Base-by-base conservation (phyloP, 2,888 invertebrate genomes). In the Hypomecis punctinalis region DNA sequence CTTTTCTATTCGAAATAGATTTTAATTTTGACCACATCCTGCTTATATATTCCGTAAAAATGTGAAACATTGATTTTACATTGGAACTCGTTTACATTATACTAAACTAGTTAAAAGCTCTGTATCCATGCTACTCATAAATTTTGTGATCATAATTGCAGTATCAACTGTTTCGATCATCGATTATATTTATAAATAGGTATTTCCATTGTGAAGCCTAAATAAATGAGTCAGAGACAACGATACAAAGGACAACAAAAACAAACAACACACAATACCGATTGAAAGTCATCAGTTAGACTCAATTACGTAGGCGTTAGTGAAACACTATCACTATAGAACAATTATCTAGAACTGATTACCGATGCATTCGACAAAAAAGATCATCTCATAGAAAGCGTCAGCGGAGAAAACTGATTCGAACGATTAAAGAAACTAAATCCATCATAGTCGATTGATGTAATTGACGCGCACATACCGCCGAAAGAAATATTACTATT, bases 391-490 rank as follows among this genome's bases (percentile, higher is more conserved):
- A 66, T 62, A 75, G 72, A 73, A 66, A 63, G 69, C 72, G 76
- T 63, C 73, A 76, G 72, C 67, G 61, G 69, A 71, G 61, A 73
- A 70, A 72, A 70, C 73, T 60, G 52, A 62, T 74, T 61, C 67
- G 35, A 70, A 72, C 65, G 36, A 68, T 71, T 70, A 66, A 66
- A 66, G 71, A 71, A 75, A 73, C 49, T 62, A 66, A 73, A 77
- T 75, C 70, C 72, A 78, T 77, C 75, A 76, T 66, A 59, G 61
- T 70, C 71, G 73, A 67, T 65, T 57, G 57, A 65, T 59, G 61
- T 78, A 79, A 78, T 78, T 78, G 75, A 61, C 45, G 75, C 68
- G 73, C 70, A 72, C 73, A 75, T 68, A 70, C 65, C 68, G 66
- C 70, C 71, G 71, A 72, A 72, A 75, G 73, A 75, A 71, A 69